Base-by-base conservation (phyloP, 2,888 invertebrate genomes). In the Galerucella nymphaeae region DNA sequence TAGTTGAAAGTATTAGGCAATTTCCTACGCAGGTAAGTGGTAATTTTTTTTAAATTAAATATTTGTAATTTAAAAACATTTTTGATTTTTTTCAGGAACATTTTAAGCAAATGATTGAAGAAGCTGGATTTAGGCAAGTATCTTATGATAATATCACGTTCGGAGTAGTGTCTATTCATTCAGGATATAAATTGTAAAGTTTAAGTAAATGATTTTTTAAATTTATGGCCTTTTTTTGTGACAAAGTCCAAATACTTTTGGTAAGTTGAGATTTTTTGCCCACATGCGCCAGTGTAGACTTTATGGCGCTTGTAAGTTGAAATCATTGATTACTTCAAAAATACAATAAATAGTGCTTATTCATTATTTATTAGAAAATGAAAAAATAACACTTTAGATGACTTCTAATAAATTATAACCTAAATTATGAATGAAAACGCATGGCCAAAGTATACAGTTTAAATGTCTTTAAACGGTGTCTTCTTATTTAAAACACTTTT, bases 1-100 rank as follows among this genome's bases (percentile, higher is more conserved):
- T 99, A 57, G 98, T 99, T 0, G 99, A 99, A 87, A 99, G 99
- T 87, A 99, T 99, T 79, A 89, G 98, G 50, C 93, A 94, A 85
- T 99, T 99, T 87, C 99, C 99, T 0, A 91, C 93, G 80, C 98
- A 99, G 90, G 95, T 93, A 84, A 75, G 77, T 42, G 14, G 13
- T 45, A 13, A 30, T 38, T 9, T 38, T 38, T 38, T 38, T 38
- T n/a, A n/a, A n/a, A n/a, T n/a, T n/a, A n/a, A n/a, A n/a, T n/a
- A n/a, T n/a, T n/a, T n/a, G n/a, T n/a, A n/a, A n/a, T n/a, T n/a
- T n/a, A n/a, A n/a, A n/a, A n/a, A n/a, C n/a, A n/a, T n/a, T n/a
- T n/a, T n/a, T n/a, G n/a, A n/a, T n/a, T n/a, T 50, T 65, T 89
- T 89, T 16, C 87, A 95, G 92, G 94, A 95, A 75, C 91, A 91